Evolutionary conservation across 30 jellyfish, hydroid and myxozoan genomes (phyloP).

Genomic region (Pelagia noctiluca): DNA sequence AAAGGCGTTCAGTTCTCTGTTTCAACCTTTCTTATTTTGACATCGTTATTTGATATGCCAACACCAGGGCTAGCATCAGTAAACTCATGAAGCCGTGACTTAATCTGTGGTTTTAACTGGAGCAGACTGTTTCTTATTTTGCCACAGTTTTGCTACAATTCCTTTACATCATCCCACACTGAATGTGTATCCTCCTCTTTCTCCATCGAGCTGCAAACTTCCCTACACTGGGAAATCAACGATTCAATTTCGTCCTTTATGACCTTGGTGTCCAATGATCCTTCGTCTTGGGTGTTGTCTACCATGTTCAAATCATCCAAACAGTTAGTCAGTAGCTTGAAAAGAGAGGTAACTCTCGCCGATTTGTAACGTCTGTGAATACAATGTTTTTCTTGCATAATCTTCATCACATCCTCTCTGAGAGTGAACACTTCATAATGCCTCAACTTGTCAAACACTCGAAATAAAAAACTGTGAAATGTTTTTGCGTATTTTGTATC

Average conservation of each 20-base stretch:
- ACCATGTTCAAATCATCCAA: conserved; percentile 3
- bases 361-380: not conserved
- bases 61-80: conserved; percentile 7
- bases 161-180: conserved; percentile 6
- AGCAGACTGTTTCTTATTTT: not conserved
- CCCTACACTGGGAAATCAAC: not conserved
- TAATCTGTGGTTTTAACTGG: not conserved
- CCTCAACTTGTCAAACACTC: conserved; percentile 6
- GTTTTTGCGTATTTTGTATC: not conserved
- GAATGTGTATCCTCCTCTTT: not conserved
- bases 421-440: not conserved
- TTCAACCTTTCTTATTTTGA: not conserved
- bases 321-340: conserved; percentile 1
- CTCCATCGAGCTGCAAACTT: conserved; percentile 2
- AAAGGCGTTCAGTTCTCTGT: conserved; percentile 30
- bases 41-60: conserved; percentile 3
- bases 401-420: conserved; percentile 6
- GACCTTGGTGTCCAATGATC: conserved; percentile 8
- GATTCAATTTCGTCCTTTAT: conserved; percentile 2
- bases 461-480: not conserved
- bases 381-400: not conserved
- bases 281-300: conserved; percentile 8
- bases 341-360: conserved; percentile 5
- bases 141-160: not conserved
- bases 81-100: not conserved